Percentiles rank a stretch among this genome's conserved stretches.
Conservation (phyloP, 1,140 invertebrate species). For the Metaphire vulgaris region DNA sequence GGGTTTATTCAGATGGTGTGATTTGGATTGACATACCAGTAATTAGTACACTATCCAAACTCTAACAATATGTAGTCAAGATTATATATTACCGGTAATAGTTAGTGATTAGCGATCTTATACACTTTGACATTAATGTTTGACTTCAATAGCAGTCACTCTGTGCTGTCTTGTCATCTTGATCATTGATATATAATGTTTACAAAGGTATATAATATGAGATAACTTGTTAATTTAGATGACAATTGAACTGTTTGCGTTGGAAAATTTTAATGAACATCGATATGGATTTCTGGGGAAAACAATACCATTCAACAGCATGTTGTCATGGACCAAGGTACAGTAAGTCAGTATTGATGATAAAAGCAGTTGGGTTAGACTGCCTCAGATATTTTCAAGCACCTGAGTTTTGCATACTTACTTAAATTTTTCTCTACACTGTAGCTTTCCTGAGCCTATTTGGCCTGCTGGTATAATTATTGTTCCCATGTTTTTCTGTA, state of each 20-base stretch:
- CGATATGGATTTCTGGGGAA: constrained; percentile 77
- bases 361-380: too few relatives aligned
- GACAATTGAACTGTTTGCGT: constrained; percentile 80
- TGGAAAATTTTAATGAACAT: constrained; percentile 87
- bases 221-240: constrained; percentile 26
- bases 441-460: too few relatives aligned
- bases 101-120: not conserved
- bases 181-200: not conserved
- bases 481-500: too few relatives aligned
- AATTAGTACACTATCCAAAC: not conserved
- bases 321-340: constrained; percentile 85
- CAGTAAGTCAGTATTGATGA: too few relatives aligned
- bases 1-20: too few relatives aligned
- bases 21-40: not conserved
- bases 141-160: not conserved
- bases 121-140: not conserved
- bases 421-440: too few relatives aligned
- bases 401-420: too few relatives aligned
- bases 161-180: not conserved
- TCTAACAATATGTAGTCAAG: not conserved
- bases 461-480: too few relatives aligned
- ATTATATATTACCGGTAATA: not conserved
- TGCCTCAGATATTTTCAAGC: too few relatives aligned
- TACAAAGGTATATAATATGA: not conserved
- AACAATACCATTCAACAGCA: constrained; percentile 74